Evolutionary conservation across 2,888 invertebrate species (phyloP), one percentile per base, ranked within the genome.

Genomic region (Arge pagana): DNA sequence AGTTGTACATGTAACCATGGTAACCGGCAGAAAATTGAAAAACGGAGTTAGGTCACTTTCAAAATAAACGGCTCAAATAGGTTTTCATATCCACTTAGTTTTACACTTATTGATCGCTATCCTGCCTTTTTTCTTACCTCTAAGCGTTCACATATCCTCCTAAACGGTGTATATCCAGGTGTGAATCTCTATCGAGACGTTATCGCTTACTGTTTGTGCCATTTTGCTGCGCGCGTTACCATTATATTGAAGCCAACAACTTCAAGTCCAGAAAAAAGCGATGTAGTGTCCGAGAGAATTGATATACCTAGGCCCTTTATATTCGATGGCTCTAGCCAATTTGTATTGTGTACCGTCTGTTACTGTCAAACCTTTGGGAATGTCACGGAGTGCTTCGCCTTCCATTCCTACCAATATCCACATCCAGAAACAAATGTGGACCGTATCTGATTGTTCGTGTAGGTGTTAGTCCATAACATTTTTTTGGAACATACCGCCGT

Each of bases 271-370:
- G 26, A 4, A 40, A 15, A 16, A 15, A 15, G n/a, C 40, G 5
- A 40, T 40, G 26, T 40, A 40, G 6, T 40, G 40, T 8, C 40
- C 40, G 10, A 40, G 26, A n/a, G 24, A 40, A 26, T 40, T 40
- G 13, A 40, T 8, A 11, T 15, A 24, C 13, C 26, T 40, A 11
- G n/a, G 24, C 24, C 40, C 24, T 26, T 40, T 23, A 26, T 40
- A 40, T 18, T 26, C 13, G 23, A 40, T 15, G 19, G 26, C 26
- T 4, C 40, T 26, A 24, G 40, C 40, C 5, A 40, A 16, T 26
- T 40, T 40, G 15, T 40, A 40, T 24, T 15, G 13, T 8, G 40
- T 40, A 5, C 40, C 24, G 24, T 40, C 13, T 11, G 26, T 16
- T 15, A 40, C 23, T 18, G 26, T 40, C 40, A 40, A 40, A 11